Conservation (phyloP, 2,888 invertebrate genomes). For the Aquatica leii region DNA sequence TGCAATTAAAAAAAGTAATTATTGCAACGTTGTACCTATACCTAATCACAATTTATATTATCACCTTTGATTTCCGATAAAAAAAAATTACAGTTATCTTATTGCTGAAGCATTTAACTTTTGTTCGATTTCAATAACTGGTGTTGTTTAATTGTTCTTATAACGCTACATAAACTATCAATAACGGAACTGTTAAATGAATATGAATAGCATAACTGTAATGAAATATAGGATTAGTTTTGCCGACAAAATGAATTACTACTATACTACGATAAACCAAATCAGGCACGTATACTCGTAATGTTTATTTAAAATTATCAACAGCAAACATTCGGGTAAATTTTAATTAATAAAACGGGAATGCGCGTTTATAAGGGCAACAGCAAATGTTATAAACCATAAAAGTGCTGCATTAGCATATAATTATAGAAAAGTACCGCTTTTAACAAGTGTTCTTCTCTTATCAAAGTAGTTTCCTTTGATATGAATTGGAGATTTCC, state of each 20-base stretch:
- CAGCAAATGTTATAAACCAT: too few species aligned
- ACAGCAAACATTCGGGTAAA: too few species aligned
- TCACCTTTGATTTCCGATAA: too few species aligned
- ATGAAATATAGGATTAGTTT: constrained; percentile 22
- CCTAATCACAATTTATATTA: neutral
- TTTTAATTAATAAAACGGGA: too few species aligned
- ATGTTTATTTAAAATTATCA: neutral
- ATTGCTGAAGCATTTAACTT: neutral
- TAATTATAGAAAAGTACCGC: neutral
- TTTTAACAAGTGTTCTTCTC: neutral
- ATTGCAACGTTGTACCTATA: neutral
- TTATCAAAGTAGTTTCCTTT: constrained; percentile 2
- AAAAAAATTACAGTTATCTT: too few species aligned
- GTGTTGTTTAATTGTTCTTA: constrained; percentile 35
- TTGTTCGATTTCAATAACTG: constrained; percentile 17
- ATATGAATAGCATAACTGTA: constrained; percentile 31
- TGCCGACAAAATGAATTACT: constrained; percentile 11
- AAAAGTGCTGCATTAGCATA: neutral
- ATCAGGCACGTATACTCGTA: neutral
- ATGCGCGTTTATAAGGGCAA: too few species aligned
- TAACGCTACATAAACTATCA: constrained; percentile 29
- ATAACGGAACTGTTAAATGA: constrained; percentile 29
- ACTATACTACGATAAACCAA: constrained; percentile 24
- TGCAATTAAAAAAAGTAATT: neutral
- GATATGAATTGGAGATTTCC: constrained; percentile 10